A percentile compares a stretch with the other conserved stretches of the same genome.
Conservation (phyloP, 2,797 vertebrate species). For the Harpagifer antarcticus region DNA sequence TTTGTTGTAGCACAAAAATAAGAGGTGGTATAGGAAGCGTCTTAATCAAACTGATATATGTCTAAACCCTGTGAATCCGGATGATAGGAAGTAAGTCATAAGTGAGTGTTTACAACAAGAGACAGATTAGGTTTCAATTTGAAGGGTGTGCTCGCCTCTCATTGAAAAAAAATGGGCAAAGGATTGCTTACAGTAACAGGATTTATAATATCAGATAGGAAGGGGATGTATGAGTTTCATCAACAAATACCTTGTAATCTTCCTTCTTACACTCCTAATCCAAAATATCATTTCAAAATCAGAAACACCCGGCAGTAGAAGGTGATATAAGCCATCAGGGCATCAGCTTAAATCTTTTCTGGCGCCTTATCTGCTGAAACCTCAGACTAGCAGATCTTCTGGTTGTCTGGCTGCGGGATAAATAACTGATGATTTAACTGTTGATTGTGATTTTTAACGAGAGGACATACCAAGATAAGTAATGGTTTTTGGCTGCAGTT, state of each 20-base stretch:
- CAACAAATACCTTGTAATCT: constrained; percentile 52
- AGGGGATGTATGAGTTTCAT: constrained; percentile 4
- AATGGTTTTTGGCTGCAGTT: no score
- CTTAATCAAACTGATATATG: constrained; percentile 9
- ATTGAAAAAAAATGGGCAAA: constrained; percentile 35
- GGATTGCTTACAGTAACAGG: constrained; percentile 38
- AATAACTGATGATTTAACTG: constrained; percentile 18
- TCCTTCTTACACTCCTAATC: constrained; percentile 38
- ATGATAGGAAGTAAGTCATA: constrained; percentile 53
- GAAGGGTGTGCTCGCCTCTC: constrained; percentile 51
- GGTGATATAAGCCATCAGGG: constrained; percentile 55
- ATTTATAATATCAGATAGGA: constrained; percentile 38
- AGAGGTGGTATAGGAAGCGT: neutral
- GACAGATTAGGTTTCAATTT: constrained; percentile 60
- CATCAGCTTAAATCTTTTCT: constrained; percentile 37
- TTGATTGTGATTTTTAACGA: constrained; percentile 16
- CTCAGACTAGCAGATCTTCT: constrained; percentile 10
- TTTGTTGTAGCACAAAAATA: constrained; percentile 12
- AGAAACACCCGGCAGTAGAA: constrained; percentile 48
- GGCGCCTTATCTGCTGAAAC: constrained; percentile 14
- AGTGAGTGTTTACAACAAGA: constrained; percentile 55
- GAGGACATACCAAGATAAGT: neutral
- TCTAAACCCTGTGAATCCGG: constrained; percentile 24
- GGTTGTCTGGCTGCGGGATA: constrained; percentile 6
- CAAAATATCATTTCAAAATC: constrained; percentile 40